Conservation (phyloP, 2,888 invertebrate genomes). For the Caradrina kadenii region DNA sequence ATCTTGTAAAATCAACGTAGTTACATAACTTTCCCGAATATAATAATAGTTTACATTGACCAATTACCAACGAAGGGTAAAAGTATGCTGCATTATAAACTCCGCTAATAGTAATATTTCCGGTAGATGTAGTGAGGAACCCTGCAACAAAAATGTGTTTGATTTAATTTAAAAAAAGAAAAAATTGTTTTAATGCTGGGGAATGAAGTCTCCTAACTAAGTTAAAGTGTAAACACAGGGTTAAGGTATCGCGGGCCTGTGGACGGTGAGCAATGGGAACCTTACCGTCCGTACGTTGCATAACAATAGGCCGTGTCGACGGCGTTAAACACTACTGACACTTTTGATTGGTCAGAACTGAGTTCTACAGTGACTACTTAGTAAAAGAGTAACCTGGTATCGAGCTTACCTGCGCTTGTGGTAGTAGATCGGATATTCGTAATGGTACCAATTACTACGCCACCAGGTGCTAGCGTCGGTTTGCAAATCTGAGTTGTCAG, state of each 20-base stretch:
- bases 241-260: too few species aligned
- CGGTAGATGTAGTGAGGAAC: slow-evolving; percentile 35
- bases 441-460: slow-evolving; percentile 28
- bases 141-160: slow-evolving; percentile 38
- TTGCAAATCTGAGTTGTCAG: slow-evolving; percentile 44
- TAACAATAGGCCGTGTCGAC: too few species aligned
- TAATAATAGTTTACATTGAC: not conserved
- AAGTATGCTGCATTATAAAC: not conserved
- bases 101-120: slow-evolving; percentile 32
- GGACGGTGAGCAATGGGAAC: too few species aligned
- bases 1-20: slow-evolving; percentile 2
- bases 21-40: not conserved
- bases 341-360: too few species aligned
- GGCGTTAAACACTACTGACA: too few species aligned
- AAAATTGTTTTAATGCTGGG: not conserved
- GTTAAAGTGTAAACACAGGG: not conserved
- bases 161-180: not conserved
- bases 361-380: too few species aligned
- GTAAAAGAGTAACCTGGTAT: too few species aligned
- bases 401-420: not conserved
- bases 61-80: not conserved
- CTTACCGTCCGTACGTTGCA: too few species aligned
- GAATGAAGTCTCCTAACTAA: not conserved
- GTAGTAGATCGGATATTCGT: slow-evolving; percentile 34
- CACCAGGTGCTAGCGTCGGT: slow-evolving; percentile 52